Percentiles rank a stretch among this genome's conserved stretches.
phyloP scores from a whole-genome alignment of 2,113 vertebrate genomes.

The Saguinus midas region DNA sequence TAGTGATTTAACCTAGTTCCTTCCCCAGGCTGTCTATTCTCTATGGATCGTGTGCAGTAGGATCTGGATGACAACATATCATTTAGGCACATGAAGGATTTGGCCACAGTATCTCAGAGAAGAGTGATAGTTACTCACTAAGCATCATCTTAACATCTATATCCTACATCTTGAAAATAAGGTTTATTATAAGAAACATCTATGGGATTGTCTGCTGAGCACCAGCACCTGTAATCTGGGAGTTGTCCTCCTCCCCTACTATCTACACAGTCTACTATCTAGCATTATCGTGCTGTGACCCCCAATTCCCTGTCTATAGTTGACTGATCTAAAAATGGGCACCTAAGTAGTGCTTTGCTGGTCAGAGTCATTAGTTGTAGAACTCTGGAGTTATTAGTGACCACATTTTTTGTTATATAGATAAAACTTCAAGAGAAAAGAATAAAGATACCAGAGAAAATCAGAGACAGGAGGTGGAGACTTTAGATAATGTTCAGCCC shows the following conservation, averaged over 20 bases:
- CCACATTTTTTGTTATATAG: neutral
- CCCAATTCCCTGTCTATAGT: neutral
- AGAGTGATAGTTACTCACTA: neutral
- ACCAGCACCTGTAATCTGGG: neutral
- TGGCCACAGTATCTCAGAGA: neutral
- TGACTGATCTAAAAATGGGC: neutral
- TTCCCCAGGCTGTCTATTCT: neutral
- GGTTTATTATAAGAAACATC: neutral
- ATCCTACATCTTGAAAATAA: neutral
- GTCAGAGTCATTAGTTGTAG: neutral
- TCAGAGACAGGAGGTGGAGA: neutral
- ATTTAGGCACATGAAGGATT: neutral
- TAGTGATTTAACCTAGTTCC: neutral
- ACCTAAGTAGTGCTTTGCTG: neutral
- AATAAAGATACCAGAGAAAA: neutral
- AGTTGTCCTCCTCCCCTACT: neutral
- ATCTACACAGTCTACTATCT: neutral
- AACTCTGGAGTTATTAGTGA: neutral
- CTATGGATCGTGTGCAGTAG: neutral
- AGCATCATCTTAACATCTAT: neutral
- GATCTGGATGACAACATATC: neutral
- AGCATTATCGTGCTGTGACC: neutral
- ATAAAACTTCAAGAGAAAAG: constrained; percentile 15
- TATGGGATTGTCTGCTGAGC: neutral
- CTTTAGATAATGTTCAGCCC: neutral